phyloP scores from a whole-genome alignment of 2,888 invertebrate genomes.

The Nomada goodeniana region DNA sequence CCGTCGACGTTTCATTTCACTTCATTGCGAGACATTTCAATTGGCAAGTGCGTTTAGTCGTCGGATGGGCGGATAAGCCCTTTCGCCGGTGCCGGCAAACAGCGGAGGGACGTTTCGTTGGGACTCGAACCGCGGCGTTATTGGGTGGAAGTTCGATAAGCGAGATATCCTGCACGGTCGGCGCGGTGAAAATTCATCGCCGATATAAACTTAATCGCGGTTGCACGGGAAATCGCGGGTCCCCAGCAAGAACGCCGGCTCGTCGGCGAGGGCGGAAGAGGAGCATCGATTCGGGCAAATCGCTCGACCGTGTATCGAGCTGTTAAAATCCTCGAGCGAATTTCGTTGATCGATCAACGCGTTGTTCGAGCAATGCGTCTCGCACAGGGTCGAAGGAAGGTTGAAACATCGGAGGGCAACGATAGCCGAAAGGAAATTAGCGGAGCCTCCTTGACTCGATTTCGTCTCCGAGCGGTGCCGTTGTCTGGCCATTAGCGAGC shows the following conservation, averaged over 20 bases:
- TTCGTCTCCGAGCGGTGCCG: constrained; percentile 59
- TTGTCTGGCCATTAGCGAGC: constrained; percentile 77
- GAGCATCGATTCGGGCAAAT: constrained; percentile 27
- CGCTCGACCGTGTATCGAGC: constrained; percentile 9
- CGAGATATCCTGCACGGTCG: constrained; percentile 27
- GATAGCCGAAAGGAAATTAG: no score
- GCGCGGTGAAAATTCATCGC: constrained; percentile 51
- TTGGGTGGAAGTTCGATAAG: constrained; percentile 71
- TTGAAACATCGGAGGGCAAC: no score
- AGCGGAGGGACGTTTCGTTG: background rate
- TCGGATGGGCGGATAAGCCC: constrained; percentile 66
- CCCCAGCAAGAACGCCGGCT: background rate
- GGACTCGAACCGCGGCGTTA: constrained; percentile 46
- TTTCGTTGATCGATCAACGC: no score
- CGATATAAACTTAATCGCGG: constrained; percentile 64
- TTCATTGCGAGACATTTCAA: constrained; percentile 15
- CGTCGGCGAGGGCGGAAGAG: constrained; percentile 17
- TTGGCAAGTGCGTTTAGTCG: constrained; percentile 62
- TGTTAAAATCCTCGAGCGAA: background rate
- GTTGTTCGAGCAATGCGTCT: no score
- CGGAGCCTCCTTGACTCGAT: constrained; percentile 44
- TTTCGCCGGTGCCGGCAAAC: constrained; percentile 45
- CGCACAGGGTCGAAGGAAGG: no score
- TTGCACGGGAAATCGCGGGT: constrained; percentile 34
- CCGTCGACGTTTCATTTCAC: no score